Conservation (phyloP, 23 tunicate genomes). For the Ascidia mentula region DNA sequence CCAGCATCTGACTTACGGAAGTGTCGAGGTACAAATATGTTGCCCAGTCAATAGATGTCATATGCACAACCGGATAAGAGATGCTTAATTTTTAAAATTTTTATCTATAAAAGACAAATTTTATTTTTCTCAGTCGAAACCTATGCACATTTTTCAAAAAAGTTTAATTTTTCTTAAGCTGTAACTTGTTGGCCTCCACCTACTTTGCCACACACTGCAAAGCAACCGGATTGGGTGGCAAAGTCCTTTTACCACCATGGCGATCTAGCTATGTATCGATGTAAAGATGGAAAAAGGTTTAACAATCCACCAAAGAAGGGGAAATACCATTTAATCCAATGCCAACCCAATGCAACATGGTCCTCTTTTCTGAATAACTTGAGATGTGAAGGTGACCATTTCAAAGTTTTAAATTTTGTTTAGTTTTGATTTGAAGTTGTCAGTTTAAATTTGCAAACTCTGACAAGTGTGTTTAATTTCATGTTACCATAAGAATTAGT, state of each 20-base stretch:
- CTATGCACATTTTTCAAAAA: neutral
- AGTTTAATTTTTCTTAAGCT: conserved; percentile 1
- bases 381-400: conserved; percentile 57
- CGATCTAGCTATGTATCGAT: conserved; percentile 10
- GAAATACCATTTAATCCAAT: conserved; percentile 17
- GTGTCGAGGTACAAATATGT: conserved; percentile 14
- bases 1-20: neutral
- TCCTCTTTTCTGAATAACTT: conserved; percentile 17
- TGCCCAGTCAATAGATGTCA: neutral
- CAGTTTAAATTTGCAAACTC: too few species aligned
- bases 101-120: neutral
- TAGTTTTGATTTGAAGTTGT: too few species aligned
- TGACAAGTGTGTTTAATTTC: too few species aligned
- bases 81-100: neutral
- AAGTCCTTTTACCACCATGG: neutral
- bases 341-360: conserved; percentile 51
- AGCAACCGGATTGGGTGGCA: neutral
- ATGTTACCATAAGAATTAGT: too few species aligned
- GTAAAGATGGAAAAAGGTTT: conserved; percentile 31
- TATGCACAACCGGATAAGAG: neutral
- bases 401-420: too few species aligned
- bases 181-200: conserved; percentile 41
- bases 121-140: neutral
- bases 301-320: conserved; percentile 23
- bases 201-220: neutral